Percentiles rank a stretch among this genome's conserved stretches.
Evolutionary conservation across 1,140 invertebrate genomes (phyloP).

Genomic region (Araneus ventricosus): DNA sequence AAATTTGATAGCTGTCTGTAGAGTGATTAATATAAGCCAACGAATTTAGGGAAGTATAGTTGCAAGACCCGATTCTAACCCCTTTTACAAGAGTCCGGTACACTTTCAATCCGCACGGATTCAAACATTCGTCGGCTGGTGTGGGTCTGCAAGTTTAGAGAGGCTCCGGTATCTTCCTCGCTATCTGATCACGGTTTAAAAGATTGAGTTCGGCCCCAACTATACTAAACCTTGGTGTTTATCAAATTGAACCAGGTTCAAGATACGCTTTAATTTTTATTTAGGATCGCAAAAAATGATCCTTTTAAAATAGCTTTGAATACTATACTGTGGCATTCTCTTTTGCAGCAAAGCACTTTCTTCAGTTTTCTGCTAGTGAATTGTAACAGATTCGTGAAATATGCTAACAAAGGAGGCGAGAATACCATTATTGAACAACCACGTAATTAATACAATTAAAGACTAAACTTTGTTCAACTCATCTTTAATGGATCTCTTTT

Average conservation of each 20-base stretch:
- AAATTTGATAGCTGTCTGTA: too few relatives aligned
- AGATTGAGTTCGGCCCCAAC: not conserved
- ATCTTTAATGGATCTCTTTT: constrained; percentile 6
- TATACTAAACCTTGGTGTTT: too few relatives aligned
- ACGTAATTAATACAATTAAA: constrained; percentile 17
- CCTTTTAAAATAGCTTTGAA: too few relatives aligned
- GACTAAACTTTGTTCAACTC: constrained; percentile 16
- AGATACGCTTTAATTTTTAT: too few relatives aligned
- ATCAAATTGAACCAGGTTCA: too few relatives aligned
- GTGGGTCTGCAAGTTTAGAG: not conserved
- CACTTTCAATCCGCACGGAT: not conserved
- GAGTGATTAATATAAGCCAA: too few relatives aligned
- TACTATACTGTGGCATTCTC: too few relatives aligned
- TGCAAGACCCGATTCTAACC: not conserved
- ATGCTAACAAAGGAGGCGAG: not conserved
- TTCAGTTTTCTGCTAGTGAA: too few relatives aligned
- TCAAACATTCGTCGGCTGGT: not conserved
- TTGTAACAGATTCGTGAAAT: not conserved
- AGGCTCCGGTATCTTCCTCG: not conserved
- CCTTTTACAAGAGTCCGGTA: not conserved
- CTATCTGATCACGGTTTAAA: not conserved
- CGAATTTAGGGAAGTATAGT: too few relatives aligned
- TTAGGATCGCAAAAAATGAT: too few relatives aligned
- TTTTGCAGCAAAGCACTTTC: too few relatives aligned
- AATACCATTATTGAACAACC: not conserved